phyloP scores from a whole-genome alignment of 2,113 vertebrate species.

The Dendrocopos noguchii region DNA sequence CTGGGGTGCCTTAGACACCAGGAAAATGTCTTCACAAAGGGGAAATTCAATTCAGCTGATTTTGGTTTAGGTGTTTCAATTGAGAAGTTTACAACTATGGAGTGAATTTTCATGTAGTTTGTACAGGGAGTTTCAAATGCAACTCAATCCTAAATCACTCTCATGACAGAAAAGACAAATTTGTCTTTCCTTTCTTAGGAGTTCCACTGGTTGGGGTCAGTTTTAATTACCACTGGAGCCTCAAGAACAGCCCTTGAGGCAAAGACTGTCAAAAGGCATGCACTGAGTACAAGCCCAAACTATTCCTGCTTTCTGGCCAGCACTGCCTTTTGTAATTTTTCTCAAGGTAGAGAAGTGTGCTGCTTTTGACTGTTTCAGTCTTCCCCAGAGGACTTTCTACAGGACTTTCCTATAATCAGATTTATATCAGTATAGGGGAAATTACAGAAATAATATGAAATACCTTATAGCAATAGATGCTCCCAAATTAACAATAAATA shows the following conservation, averaged over 20 bases:
- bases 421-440: slow-evolving; percentile 7
- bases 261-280: slow-evolving; percentile 38
- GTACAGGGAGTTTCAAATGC: not conserved
- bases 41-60: not conserved
- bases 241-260: not conserved
- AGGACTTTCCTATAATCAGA: slow-evolving; percentile 3
- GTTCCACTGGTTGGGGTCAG: not conserved
- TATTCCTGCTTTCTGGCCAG: not conserved
- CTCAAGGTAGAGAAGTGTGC: not conserved
- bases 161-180: not conserved
- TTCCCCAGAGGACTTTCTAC: slow-evolving; percentile 25
- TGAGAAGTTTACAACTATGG: fast-evolving
- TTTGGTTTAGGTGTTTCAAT: not conserved
- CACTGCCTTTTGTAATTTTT: slow-evolving; percentile 23
- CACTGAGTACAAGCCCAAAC: not conserved
- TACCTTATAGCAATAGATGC: not conserved
- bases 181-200: not conserved
- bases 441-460: not conserved
- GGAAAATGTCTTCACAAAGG: not conserved
- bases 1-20: not conserved
- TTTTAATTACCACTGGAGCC: slow-evolving; percentile 16
- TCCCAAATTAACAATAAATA: slow-evolving; percentile 44
- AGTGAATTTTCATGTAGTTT: not conserved
- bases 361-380: slow-evolving; percentile 31
- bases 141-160: not conserved